Conservation (phyloP, 2,113 vertebrate species). For the Lepidothrix coronata region DNA sequence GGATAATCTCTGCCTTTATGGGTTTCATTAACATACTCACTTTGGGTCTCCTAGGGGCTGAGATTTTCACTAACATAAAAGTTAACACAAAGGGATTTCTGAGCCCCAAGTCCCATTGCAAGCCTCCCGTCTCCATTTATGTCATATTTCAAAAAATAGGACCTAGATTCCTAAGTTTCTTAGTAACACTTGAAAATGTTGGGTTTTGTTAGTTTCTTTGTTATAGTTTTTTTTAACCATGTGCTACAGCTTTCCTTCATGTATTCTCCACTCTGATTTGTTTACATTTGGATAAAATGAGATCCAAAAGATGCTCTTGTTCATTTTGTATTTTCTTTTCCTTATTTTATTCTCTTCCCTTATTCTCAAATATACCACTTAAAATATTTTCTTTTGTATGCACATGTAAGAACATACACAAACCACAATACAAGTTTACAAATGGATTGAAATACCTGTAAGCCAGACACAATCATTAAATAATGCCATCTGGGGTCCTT, state of each 20-base stretch:
- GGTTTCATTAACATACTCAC: not conserved
- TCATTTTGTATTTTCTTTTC: not conserved
- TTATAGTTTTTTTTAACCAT: not conserved
- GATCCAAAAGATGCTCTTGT: not conserved
- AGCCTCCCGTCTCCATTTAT: not conserved
- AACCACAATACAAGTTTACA: not conserved
- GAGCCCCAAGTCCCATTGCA: not conserved
- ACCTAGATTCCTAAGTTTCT: not conserved
- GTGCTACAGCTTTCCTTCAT: not conserved
- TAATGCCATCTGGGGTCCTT: not conserved
- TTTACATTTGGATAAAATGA: not conserved
- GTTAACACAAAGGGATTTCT: not conserved
- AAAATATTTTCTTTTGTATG: not conserved
- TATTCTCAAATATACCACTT: not conserved
- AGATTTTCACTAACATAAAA: not conserved
- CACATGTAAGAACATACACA: not conserved
- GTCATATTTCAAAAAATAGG: not conserved
- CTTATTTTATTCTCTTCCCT: not conserved
- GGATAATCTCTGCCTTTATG: not conserved
- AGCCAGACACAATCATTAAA: not conserved
- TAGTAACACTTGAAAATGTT: not conserved
- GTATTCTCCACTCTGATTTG: not conserved
- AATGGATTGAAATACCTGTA: not conserved
- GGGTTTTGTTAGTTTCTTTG: not conserved
- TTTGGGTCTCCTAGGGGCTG: not conserved